Conservation (phyloP, 2,888 invertebrate species). For the Noctua janthina region DNA sequence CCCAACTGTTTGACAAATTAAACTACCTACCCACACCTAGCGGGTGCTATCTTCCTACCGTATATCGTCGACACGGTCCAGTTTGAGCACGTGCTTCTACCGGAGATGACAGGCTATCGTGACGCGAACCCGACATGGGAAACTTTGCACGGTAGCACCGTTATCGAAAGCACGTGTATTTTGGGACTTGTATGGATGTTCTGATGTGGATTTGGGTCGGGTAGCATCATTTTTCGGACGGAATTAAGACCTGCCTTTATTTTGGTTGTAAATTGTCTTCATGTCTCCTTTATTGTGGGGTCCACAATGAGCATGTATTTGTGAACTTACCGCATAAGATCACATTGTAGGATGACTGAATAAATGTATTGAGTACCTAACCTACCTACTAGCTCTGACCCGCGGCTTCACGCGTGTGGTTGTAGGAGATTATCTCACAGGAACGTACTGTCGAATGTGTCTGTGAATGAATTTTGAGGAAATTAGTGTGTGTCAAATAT, state of each 20-base stretch:
- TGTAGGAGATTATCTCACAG: neutral
- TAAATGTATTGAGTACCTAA: neutral
- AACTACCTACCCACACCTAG: neutral
- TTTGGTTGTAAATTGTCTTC: neutral
- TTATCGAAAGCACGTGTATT: conserved; percentile 35
- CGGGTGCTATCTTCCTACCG: conserved; percentile 15
- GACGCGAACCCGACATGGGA: conserved; percentile 2
- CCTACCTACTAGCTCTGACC: neutral
- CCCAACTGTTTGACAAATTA: conserved; percentile 32
- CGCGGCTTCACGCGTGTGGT: neutral
- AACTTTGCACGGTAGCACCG: conserved; percentile 35
- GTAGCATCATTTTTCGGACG: neutral
- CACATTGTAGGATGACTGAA: neutral
- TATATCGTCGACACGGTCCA: conserved; percentile 25
- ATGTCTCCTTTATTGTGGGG: neutral
- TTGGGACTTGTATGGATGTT: conserved; percentile 5
- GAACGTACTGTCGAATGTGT: too few species aligned
- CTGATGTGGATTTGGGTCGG: conserved; percentile 27
- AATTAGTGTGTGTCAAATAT: too few species aligned
- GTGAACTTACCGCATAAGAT: neutral
- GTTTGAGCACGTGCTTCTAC: conserved; percentile 42
- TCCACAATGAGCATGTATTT: neutral
- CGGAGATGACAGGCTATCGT: conserved; percentile 57
- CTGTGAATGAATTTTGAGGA: too few species aligned
- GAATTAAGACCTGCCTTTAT: neutral